These are phyloP conservation scores for Ethmia dodecea DNA, from an alignment of 2,888 invertebrate species.

Conservation along the genomic window DNA sequence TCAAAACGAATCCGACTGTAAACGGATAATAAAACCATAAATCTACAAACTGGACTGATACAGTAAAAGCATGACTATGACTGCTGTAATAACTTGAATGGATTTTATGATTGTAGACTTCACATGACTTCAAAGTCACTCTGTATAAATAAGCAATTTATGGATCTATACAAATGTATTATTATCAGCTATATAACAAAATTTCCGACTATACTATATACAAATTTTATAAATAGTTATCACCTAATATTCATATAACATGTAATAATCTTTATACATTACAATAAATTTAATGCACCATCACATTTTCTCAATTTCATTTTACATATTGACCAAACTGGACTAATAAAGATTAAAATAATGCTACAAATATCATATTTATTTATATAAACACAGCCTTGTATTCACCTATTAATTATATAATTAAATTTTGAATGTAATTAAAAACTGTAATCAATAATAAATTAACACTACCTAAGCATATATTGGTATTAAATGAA, in stretches of 20 bases:
- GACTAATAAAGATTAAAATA: conserved; percentile 5
- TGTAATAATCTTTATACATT: conserved; percentile 10
- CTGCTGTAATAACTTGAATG: too few species aligned
- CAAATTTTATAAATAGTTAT: background rate
- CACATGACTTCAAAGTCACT: too few species aligned
- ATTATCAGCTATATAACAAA: conserved; percentile 1
- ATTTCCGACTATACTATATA: conserved; percentile 2
- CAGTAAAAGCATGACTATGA: too few species aligned
- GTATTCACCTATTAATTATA: background rate
- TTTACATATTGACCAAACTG: conserved; percentile 3
- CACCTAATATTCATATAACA: conserved; percentile 1
- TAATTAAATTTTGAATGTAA: background rate
- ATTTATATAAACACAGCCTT: conserved; percentile 22
- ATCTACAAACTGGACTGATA: too few species aligned
- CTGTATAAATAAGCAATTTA: too few species aligned
- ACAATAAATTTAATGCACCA: conserved; percentile 41
- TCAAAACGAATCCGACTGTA: too few species aligned
- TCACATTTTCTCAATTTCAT: conserved; percentile 21
- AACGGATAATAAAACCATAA: too few species aligned
- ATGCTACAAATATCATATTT: conserved; percentile 4
- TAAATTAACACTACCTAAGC: too few species aligned
- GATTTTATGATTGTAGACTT: too few species aligned
- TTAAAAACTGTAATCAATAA: too few species aligned
- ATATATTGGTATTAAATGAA: too few species aligned
- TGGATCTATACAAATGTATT: background rate